Percentiles rank a stretch among this genome's conserved stretches.
Conservation (phyloP, 2,888 invertebrate species). For the Tuberolachnus salignus region DNA sequence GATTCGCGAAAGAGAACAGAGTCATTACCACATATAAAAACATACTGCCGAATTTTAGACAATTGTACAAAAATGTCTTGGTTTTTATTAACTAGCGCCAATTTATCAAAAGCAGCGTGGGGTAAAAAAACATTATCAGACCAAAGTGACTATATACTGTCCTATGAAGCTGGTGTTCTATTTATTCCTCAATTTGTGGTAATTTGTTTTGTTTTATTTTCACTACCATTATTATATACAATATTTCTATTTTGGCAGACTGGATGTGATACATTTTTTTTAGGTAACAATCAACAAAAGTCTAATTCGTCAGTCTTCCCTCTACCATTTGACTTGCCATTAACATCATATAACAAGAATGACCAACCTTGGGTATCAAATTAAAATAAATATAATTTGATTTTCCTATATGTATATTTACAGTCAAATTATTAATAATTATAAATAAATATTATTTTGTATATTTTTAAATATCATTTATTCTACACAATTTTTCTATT, state of each 20-base stretch:
- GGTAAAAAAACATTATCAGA: slow-evolving; percentile 74
- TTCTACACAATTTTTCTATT: too few relatives aligned
- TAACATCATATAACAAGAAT: slow-evolving; percentile 71
- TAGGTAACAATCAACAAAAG: slow-evolving; percentile 61
- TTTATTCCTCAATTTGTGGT: slow-evolving; percentile 84
- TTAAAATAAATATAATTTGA: too few relatives aligned
- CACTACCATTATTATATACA: background rate
- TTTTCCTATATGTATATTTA: too few relatives aligned
- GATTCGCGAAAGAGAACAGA: slow-evolving; percentile 71
- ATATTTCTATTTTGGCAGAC: slow-evolving; percentile 65
- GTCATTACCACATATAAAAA: slow-evolving; percentile 96
- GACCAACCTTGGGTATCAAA: slow-evolving; percentile 71
- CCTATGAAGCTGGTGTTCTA: slow-evolving; percentile 90
- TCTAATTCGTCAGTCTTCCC: slow-evolving; percentile 64
- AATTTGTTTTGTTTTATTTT: background rate
- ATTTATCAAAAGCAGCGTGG: slow-evolving; percentile 98
- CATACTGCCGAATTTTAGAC: slow-evolving; percentile 79
- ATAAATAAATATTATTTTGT: too few relatives aligned
- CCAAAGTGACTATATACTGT: slow-evolving; percentile 71
- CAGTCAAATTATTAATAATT: too few relatives aligned
- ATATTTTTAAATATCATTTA: too few relatives aligned
- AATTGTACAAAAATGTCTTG: slow-evolving; percentile 74
- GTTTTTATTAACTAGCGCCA: slow-evolving; percentile 90
- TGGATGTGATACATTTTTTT: slow-evolving; percentile 69
- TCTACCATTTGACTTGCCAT: slow-evolving; percentile 83